A percentile compares a stretch with the other conserved stretches of the same genome.
Evolutionary conservation across 2,113 vertebrate genomes (phyloP).

Genomic region (Paralichthys olivaceus): DNA sequence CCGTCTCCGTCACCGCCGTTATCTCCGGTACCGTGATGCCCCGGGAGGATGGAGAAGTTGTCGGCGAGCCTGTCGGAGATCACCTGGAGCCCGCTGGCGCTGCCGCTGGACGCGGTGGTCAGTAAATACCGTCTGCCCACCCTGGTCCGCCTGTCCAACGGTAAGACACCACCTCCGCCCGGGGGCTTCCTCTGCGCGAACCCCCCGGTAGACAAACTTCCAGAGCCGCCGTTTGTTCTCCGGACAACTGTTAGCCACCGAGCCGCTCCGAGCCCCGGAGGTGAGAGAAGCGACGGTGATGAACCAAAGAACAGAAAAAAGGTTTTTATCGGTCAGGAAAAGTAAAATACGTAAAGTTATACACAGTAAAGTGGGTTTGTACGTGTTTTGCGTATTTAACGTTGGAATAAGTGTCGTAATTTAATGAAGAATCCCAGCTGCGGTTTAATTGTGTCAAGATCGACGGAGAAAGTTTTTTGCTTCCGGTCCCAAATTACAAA

Average conservation of each 20-base stretch:
- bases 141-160: slow-evolving; percentile 89
- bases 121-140: slow-evolving; percentile 92
- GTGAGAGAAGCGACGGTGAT: background rate
- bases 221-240: background rate
- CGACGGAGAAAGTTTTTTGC: accelerated
- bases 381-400: background rate
- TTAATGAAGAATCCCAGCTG: slow-evolving; percentile 1
- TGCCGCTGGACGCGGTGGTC: slow-evolving; percentile 93
- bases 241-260: background rate
- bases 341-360: accelerated
- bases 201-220: slow-evolving; percentile 12
- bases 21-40: slow-evolving; percentile 76
- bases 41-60: slow-evolving; percentile 91
- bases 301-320: background rate
- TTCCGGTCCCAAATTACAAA: slow-evolving; percentile 57
- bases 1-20: slow-evolving; percentile 9
- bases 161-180: slow-evolving; percentile 74
- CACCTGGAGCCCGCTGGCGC: slow-evolving; percentile 90
- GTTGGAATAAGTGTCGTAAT: slow-evolving; percentile 10
- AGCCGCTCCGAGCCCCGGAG: background rate
- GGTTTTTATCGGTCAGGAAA: background rate
- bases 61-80: slow-evolving; percentile 90
- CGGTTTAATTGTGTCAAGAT: slow-evolving; percentile 11
- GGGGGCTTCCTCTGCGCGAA: background rate
- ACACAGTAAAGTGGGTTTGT: background rate